Conservation (phyloP, 2,113 vertebrate species). For the Pipa parva region DNA sequence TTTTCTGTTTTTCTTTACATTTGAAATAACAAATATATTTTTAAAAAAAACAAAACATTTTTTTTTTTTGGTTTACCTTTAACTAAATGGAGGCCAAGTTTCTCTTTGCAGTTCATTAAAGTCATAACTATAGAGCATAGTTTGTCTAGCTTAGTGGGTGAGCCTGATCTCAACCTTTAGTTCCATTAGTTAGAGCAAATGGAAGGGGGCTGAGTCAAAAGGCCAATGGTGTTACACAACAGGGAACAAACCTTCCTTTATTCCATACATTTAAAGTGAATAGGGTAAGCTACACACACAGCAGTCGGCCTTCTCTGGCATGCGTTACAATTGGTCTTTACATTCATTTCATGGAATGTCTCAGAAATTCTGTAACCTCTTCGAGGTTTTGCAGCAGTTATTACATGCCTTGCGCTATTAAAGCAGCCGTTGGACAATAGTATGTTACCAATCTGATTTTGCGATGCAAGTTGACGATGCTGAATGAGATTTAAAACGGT, state of each 20-base stretch:
- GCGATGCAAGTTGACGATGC: background rate
- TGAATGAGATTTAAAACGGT: background rate
- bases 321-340: background rate
- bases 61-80: too few species aligned
- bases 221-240: background rate
- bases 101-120: too few species aligned
- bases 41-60: too few species aligned
- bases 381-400: background rate
- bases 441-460: background rate
- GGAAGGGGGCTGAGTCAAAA: background rate
- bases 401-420: background rate
- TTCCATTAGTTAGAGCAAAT: background rate
- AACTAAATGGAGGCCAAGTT: too few species aligned
- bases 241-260: too few species aligned
- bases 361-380: background rate
- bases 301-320: background rate
- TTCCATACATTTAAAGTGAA: too few species aligned
- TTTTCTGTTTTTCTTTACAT: too few species aligned
- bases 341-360: background rate
- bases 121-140: too few species aligned
- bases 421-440: background rate
- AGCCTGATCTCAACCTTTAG: too few species aligned
- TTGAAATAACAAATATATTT: too few species aligned
- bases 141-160: too few species aligned
- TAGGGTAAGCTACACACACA: background rate